phyloP scores from a whole-genome alignment of 2,797 vertebrate genomes.

The Borostomias antarcticus region DNA sequence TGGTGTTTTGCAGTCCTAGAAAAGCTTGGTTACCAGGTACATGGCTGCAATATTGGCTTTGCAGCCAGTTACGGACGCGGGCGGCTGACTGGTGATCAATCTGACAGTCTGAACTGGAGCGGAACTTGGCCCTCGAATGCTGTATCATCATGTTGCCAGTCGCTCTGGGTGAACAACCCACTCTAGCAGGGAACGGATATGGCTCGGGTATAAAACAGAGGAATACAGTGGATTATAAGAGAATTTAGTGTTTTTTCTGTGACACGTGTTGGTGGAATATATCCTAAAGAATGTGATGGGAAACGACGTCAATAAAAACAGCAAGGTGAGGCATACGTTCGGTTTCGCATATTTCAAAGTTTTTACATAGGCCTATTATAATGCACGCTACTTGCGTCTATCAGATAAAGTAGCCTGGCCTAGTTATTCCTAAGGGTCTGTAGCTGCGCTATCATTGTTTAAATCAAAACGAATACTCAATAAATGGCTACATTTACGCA shows the following conservation, averaged over 20 bases:
- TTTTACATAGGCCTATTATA: too few relatives aligned
- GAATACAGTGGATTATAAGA: neutral
- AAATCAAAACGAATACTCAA: neutral
- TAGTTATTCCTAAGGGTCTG: too few relatives aligned
- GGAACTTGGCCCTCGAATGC: constrained; percentile 32
- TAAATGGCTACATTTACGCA: neutral
- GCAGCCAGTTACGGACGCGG: neutral
- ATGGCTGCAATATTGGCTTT: neutral
- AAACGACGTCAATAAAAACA: constrained; percentile 45
- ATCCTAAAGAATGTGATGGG: constrained; percentile 56
- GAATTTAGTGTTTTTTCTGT: neutral
- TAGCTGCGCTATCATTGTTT: too few relatives aligned
- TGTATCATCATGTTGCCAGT: neutral
- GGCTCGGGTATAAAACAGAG: neutral
- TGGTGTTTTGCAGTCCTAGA: neutral
- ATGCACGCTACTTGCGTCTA: too few relatives aligned
- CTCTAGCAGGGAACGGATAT: neutral
- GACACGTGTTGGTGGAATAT: neutral
- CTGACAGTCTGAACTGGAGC: constrained; percentile 60
- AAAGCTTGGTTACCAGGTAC: neutral
- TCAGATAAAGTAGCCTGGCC: too few relatives aligned
- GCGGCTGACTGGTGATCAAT: constrained; percentile 40
- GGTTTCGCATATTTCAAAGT: neutral
- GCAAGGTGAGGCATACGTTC: constrained; percentile 56
- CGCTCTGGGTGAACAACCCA: neutral